Conservation (phyloP, 2,797 vertebrate genomes). For the Pseudochaenichthys georgianus region DNA sequence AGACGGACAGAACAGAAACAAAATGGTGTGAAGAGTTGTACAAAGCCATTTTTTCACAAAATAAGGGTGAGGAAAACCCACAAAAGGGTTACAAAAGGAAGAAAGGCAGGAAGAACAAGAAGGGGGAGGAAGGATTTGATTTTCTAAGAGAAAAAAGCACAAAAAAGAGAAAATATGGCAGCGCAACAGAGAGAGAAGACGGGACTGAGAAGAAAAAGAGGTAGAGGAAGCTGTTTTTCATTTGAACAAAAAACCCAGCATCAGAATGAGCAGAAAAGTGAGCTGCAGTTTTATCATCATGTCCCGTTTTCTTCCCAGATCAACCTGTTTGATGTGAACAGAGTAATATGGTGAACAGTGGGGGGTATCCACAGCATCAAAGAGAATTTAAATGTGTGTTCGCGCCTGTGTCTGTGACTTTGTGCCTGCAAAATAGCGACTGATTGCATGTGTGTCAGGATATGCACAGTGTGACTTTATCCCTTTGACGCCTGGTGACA, state of each 20-base stretch:
- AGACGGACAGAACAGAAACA: slow-evolving; percentile 25
- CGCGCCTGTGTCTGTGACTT: slow-evolving; percentile 17
- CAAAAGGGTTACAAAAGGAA: slow-evolving; percentile 47
- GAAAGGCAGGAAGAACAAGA: slow-evolving; percentile 35
- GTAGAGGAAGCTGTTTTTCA: slow-evolving; percentile 45
- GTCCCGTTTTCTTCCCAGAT: slow-evolving; percentile 67
- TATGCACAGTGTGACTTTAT: slow-evolving; percentile 46
- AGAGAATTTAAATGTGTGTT: slow-evolving; percentile 66
- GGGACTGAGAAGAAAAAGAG: slow-evolving; percentile 22
- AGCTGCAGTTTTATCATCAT: slow-evolving; percentile 67
- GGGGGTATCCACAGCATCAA: slow-evolving; percentile 72
- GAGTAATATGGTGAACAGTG: slow-evolving; percentile 69
- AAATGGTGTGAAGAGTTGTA: slow-evolving; percentile 30
- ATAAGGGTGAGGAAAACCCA: slow-evolving; percentile 48
- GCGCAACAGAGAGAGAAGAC: slow-evolving; percentile 36
- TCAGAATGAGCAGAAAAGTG: slow-evolving; percentile 59
- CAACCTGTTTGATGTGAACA: slow-evolving; percentile 77
- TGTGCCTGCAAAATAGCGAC: slow-evolving; percentile 22
- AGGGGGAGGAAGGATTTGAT: slow-evolving; percentile 38
- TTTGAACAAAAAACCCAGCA: slow-evolving; percentile 60
- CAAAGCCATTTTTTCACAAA: slow-evolving; percentile 15
- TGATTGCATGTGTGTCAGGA: slow-evolving; percentile 38
- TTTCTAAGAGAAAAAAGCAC: slow-evolving; percentile 22
- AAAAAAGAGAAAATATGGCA: slow-evolving; percentile 32
- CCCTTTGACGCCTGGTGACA: slow-evolving; percentile 50